Base-by-base conservation (phyloP, 1,140 invertebrate genomes). In the Leptinotarsa texana region DNA sequence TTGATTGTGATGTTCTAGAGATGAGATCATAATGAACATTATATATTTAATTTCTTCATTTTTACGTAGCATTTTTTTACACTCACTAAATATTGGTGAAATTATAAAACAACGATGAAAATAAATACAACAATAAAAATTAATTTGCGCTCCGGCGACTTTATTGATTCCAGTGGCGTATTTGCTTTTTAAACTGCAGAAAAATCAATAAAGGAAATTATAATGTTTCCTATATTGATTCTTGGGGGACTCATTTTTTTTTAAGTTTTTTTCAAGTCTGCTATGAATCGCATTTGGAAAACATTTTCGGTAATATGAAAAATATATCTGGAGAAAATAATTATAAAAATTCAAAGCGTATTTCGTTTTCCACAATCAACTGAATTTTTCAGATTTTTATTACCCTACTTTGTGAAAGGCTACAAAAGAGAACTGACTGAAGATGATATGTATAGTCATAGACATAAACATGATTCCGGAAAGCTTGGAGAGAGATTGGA, bases 401-500 rank as follows among this genome's bases (percentile, higher is more conserved):
- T 84, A 79, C 77, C 83, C 79, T 67, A 65, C 18, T 78, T 78
- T 70, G 18, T 63, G 24, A 74, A 74, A 63, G 77, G 77, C 6
- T 78, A 62, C 49, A 76, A 74, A 67, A 74, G 49, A 42, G 72
- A 71, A 13, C 62, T 78, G 13, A 49, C 48, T 6, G 79, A 80
- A 73, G 78, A 80, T 27, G 79, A 80, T 63, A 69, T 80, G 47
- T 76, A 73, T 51, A 15, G 21, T 18, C 48, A 63, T 21, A 51
- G 78, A 48, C 71, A 73, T 21, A 13, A n/a, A 21, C 78, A 80
- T 47, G 68, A 77, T 22, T 80, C 79, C 2, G 77, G 48, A 42
- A 72, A 77, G 6, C 80, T 90, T 79, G 90, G 91, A 22, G 86
- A 90, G 78, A 82, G 84, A 63, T 83, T 92, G 49, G 85, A 88